A percentile compares a stretch with the other conserved stretches of the same genome.
phyloP scores from a whole-genome alignment of 1,140 invertebrate genomes.

The Cydia fagiglandana region DNA sequence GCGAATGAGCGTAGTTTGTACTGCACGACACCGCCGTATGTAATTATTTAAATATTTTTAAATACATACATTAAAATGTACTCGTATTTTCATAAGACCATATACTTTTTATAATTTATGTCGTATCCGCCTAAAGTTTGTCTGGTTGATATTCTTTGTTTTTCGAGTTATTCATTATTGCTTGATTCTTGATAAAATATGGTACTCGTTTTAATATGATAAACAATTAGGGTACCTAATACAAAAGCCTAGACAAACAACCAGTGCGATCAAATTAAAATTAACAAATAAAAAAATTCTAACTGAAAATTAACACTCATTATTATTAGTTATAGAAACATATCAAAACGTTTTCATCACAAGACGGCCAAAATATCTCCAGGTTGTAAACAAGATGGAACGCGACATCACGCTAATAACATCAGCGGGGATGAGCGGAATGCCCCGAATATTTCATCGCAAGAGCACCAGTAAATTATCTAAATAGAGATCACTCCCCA shows the following conservation, averaged over 20 bases:
- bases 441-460: constrained; percentile 62
- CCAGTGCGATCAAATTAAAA: not conserved
- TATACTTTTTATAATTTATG: no score
- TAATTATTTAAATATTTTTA: no score
- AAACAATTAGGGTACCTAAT: no score
- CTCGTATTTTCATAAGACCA: no score
- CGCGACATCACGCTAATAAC: constrained; percentile 56
- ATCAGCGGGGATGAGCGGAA: constrained; percentile 56
- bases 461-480: constrained; percentile 72
- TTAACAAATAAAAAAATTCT: not conserved
- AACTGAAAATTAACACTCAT: not conserved
- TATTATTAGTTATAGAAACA: not conserved
- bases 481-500: constrained; percentile 70
- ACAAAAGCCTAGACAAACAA: no score
- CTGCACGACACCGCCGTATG: no score
- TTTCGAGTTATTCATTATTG: no score
- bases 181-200: no score
- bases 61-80: no score
- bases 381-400: constrained; percentile 55
- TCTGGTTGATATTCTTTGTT: no score
- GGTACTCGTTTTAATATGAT: no score
- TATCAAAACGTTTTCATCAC: not conserved
- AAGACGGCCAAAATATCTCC: constrained; percentile 2
- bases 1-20: not conserved
- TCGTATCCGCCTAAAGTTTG: no score